Percentiles rank a stretch among this genome's conserved stretches.
Conservation (phyloP, 2,888 invertebrate genomes). For the Meganola albula region DNA sequence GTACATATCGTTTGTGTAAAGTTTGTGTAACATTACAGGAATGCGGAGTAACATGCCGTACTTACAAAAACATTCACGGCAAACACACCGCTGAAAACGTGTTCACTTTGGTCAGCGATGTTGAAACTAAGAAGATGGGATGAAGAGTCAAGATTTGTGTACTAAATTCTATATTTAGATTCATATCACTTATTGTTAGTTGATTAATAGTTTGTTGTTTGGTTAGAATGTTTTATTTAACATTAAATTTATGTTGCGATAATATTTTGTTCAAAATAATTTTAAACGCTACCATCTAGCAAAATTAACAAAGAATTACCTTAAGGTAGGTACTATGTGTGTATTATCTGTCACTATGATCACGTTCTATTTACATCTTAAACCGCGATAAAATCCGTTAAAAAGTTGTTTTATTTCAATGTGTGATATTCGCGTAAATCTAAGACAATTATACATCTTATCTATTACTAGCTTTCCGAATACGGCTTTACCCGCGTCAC, state of each 20-base stretch:
- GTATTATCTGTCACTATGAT: neutral
- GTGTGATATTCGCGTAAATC: too few relatives aligned
- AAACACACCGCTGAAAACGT: constrained; percentile 66
- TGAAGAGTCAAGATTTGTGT: constrained; percentile 15
- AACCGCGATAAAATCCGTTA: neutral
- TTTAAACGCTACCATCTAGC: neutral
- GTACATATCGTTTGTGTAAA: too few relatives aligned
- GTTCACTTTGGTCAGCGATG: constrained; percentile 61
- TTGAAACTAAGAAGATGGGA: constrained; percentile 52
- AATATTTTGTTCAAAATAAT: neutral
- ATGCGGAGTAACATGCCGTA: constrained; percentile 68
- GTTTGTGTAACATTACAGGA: constrained; percentile 49
- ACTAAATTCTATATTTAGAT: neutral
- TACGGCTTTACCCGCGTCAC: neutral
- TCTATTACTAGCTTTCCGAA: neutral
- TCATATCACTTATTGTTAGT: neutral
- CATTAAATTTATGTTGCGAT: neutral
- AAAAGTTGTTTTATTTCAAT: neutral
- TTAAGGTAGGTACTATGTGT: neutral
- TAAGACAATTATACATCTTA: neutral
- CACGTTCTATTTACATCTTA: neutral
- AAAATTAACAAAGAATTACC: neutral
- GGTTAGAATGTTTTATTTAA: neutral
- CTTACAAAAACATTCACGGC: constrained; percentile 57
- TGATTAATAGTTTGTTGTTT: neutral